Conservation (phyloP, 2,888 invertebrate genomes). For the Rhamnusium bicolor region DNA sequence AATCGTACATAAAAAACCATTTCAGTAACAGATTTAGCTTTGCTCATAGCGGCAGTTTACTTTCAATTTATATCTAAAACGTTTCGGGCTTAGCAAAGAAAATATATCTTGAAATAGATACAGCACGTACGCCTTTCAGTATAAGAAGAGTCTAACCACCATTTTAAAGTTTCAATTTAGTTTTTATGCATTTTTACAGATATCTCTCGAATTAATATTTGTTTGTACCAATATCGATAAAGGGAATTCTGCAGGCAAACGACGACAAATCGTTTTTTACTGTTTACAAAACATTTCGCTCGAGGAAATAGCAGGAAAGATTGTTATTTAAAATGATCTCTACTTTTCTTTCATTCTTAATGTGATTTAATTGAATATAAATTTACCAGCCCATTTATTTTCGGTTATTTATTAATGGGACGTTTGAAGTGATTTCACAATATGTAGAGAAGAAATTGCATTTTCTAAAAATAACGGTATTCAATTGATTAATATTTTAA, state of each 20-base stretch:
- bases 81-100: slow-evolving; percentile 50
- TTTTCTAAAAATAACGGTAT: not conserved
- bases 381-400: not conserved
- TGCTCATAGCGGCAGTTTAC: slow-evolving; percentile 53
- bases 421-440: not conserved
- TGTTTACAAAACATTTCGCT: slow-evolving; percentile 38
- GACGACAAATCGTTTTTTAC: slow-evolving; percentile 40
- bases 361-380: slow-evolving; percentile 20
- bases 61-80: slow-evolving; percentile 57
- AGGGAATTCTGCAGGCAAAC: slow-evolving; percentile 12
- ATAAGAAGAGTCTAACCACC: slow-evolving; percentile 34
- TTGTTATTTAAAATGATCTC: slow-evolving; percentile 8
- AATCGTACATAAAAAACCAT: slow-evolving; percentile 49
- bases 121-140: slow-evolving; percentile 50
- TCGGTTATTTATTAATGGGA: not conserved
- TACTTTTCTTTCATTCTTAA: slow-evolving; percentile 4
- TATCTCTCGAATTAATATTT: slow-evolving; percentile 46
- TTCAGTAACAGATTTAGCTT: slow-evolving; percentile 48
- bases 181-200: slow-evolving; percentile 52
- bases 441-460: not conserved
- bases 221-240: slow-evolving; percentile 52
- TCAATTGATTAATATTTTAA: too few relatives aligned
- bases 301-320: not conserved
- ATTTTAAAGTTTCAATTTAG: slow-evolving; percentile 57
- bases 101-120: slow-evolving; percentile 51